A percentile compares a stretch with the other conserved stretches of the same genome.
phyloP scores from a whole-genome alignment of 1,140 invertebrate genomes.

The Eriosoma lanigerum region DNA sequence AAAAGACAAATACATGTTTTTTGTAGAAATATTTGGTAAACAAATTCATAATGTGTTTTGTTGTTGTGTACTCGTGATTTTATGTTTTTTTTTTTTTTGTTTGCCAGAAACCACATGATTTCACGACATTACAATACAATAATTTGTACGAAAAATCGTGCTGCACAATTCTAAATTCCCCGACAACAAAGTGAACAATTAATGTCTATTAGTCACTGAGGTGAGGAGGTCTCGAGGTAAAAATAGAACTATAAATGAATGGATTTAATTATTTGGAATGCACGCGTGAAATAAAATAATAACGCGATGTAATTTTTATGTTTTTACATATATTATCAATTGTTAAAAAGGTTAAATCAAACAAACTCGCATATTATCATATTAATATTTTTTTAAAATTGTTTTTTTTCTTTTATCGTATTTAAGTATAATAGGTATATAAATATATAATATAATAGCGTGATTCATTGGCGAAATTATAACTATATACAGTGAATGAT shows the following conservation, averaged over 20 bases:
- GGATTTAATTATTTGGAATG: background rate
- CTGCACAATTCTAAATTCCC: background rate
- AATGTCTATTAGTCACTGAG: background rate
- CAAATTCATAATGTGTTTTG: background rate
- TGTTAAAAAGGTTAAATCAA: background rate
- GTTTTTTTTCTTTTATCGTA: too few relatives aligned
- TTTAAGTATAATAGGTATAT: too few relatives aligned
- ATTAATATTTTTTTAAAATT: too few relatives aligned
- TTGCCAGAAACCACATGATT: conserved; percentile 3
- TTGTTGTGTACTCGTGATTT: background rate
- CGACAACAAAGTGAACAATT: background rate
- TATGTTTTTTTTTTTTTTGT: conserved; percentile 4
- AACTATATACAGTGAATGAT: background rate
- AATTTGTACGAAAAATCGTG: conserved; percentile 16
- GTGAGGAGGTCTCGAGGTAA: background rate
- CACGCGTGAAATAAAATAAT: background rate
- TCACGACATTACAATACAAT: background rate
- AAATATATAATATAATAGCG: too few relatives aligned
- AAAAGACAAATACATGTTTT: background rate
- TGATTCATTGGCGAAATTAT: background rate
- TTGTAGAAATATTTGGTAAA: background rate
- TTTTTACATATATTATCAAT: background rate
- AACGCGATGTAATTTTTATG: background rate
- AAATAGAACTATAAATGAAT: background rate
- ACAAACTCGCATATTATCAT: too few relatives aligned